Evolutionary conservation across 2,888 invertebrate species (phyloP).

Genomic region (Punctoribates punctum): DNA sequence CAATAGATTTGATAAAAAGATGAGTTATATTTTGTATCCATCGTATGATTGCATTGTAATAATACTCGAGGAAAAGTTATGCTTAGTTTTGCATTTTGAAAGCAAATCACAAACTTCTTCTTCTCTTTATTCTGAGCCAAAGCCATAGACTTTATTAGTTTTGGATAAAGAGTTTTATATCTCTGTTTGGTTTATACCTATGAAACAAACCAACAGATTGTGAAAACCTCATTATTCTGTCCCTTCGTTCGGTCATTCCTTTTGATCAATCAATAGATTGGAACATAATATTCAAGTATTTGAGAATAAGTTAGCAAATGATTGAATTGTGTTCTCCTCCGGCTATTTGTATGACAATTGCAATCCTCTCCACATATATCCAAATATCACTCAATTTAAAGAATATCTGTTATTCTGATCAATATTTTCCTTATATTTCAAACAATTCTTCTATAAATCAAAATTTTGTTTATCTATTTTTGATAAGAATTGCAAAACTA

Average conservation of each 20-base stretch:
- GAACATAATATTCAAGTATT: not conserved
- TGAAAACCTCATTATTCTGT: not conserved
- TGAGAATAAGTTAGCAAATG: not conserved
- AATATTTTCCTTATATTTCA: not conserved
- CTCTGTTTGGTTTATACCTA: too few species aligned
- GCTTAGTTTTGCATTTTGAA: too few species aligned
- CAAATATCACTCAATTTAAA: not conserved
- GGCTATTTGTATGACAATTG: conserved; percentile 9
- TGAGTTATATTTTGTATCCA: too few species aligned
- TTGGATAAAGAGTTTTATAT: too few species aligned
- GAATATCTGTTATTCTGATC: not conserved
- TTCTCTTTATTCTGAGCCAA: too few species aligned
- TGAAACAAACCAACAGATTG: not conserved
- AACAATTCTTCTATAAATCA: not conserved
- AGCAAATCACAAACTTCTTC: too few species aligned
- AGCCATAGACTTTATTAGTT: too few species aligned
- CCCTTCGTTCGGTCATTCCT: not conserved
- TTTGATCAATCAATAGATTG: not conserved
- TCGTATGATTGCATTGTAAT: too few species aligned
- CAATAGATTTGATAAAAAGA: too few species aligned
- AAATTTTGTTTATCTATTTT: not conserved
- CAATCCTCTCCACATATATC: not conserved
- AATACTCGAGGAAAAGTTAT: too few species aligned
- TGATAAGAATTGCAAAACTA: too few species aligned
- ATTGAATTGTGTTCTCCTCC: not conserved